Evolutionary conservation across 2,888 invertebrate species (phyloP), one percentile per base, ranked within the genome.

Genomic region (Octonoba sinensis): DNA sequence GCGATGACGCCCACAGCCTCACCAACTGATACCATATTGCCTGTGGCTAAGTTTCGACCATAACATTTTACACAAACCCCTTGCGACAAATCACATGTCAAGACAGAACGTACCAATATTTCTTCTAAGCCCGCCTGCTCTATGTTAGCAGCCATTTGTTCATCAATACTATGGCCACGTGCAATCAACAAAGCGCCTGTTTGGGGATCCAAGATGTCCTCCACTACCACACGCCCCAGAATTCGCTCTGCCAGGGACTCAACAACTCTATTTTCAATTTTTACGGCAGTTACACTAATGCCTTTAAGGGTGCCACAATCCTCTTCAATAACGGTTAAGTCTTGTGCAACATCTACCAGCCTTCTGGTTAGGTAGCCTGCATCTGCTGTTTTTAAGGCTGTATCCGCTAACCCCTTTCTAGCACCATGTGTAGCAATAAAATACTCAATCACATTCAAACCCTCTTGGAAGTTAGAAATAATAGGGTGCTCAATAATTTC

Each of bases 321-420:
- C 20, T 82, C 54, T 36, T 64, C 62, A 15, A 15, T 36, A 49
- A 83, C 56, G n/a, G 75, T 51, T 11, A 65, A 20, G 60, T 84
- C 56, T 56, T 83, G 82, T 44, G 81, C 36, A 8, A 83, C 83
- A 62, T 83, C 81, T 13, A 84, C 84, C 18, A 84, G 64, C 57
- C 84, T 67, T 16, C 84, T 82, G 12, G 81, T 82, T 24, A 84
- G 46, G 70, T 84, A 84, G 20, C 84, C 84, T 16, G 84, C 69
- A 62, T 85, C 46, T 13, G 84, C 85, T 4, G 84, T 84, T 47
- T 84, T 84, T 11, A 85, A 54, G 22, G 85, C 85, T 3, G 85
- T 84, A 71, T 84, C 85, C 13, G 76, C 83, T 51, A 84, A 54
- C 24, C 85, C 85, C 67, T 85, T 84, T 46, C 85, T 73, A 20